phyloP scores from a whole-genome alignment of 2,888 invertebrate genomes.

The Ormyrus nitidulus region DNA sequence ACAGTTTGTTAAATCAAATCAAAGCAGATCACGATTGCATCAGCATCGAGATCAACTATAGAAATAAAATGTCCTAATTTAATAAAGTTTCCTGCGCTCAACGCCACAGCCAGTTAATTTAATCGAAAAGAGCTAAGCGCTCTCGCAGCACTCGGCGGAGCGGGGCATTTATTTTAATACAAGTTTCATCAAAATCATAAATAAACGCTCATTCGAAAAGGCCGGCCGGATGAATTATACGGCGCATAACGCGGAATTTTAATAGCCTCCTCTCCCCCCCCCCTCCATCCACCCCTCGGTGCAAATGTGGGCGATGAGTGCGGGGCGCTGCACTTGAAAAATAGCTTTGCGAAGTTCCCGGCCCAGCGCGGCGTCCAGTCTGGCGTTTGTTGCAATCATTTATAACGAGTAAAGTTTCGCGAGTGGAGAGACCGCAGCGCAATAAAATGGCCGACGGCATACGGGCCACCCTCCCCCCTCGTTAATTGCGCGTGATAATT shows the following conservation, averaged over 20 bases:
- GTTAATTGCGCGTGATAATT: slow-evolving; percentile 57
- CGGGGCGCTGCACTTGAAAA: slow-evolving; percentile 41
- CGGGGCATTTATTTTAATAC: too few species aligned
- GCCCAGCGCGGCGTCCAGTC: neutral
- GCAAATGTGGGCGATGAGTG: slow-evolving; percentile 9
- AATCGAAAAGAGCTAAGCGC: too few species aligned
- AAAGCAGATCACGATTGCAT: too few species aligned
- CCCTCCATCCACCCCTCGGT: too few species aligned
- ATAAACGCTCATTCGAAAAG: slow-evolving; percentile 5
- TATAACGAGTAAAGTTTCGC: slow-evolving; percentile 70
- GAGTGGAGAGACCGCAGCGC: slow-evolving; percentile 11
- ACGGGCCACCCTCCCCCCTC: neutral
- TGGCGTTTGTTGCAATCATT: slow-evolving; percentile 67
- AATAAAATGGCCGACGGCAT: slow-evolving; percentile 41
- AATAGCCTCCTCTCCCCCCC: neutral
- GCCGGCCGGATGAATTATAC: slow-evolving; percentile 1
- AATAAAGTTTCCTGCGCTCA: too few species aligned
- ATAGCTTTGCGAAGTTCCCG: slow-evolving; percentile 48
- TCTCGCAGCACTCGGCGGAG: too few species aligned
- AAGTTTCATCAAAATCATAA: slow-evolving; percentile 5
- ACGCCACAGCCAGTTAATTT: too few species aligned
- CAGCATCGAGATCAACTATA: too few species aligned
- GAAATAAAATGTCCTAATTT: too few species aligned
- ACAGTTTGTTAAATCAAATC: too few species aligned
- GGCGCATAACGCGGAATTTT: slow-evolving; percentile 31